phyloP scores from a whole-genome alignment of 2,888 invertebrate genomes.

The Stenodera caucasica region DNA sequence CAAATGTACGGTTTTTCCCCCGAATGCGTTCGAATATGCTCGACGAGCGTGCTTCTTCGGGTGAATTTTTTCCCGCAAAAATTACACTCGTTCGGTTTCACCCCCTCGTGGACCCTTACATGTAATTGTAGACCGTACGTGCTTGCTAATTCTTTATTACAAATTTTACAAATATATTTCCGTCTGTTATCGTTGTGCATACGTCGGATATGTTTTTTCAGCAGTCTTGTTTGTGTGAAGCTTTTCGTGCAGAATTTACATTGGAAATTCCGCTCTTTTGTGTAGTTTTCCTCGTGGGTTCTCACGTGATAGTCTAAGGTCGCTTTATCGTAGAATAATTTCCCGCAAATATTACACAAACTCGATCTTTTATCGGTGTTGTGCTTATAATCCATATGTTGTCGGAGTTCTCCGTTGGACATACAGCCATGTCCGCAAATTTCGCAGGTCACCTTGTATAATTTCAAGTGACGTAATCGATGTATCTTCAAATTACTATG shows the following conservation, averaged over 20 bases:
- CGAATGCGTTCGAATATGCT: constrained; percentile 48
- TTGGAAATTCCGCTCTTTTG: not conserved
- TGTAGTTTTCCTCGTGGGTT: not conserved
- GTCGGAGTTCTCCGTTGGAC: not conserved
- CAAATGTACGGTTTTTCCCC: constrained; percentile 31
- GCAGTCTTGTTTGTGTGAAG: not conserved
- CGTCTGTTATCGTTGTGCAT: not conserved
- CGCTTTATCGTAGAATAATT: not conserved
- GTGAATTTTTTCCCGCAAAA: constrained; percentile 59
- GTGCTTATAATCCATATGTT: not conserved
- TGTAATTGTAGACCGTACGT: constrained; percentile 31
- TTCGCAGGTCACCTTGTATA: not conserved
- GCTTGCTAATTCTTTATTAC: not conserved
- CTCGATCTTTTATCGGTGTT: not conserved
- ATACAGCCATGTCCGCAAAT: not conserved
- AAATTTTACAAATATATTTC: not conserved
- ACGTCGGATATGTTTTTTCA: not conserved
- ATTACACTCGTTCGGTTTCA: constrained; percentile 51
- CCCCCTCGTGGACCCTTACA: constrained; percentile 44
- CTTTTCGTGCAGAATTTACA: not conserved
- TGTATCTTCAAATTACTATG: not conserved
- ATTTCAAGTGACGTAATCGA: not conserved
- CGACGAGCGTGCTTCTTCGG: constrained; percentile 34
- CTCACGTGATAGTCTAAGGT: not conserved
- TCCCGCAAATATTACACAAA: not conserved